These are phyloP conservation scores for Leucophenga maculata DNA, from an alignment of 2,888 invertebrate species.

Conservation along the genomic window DNA sequence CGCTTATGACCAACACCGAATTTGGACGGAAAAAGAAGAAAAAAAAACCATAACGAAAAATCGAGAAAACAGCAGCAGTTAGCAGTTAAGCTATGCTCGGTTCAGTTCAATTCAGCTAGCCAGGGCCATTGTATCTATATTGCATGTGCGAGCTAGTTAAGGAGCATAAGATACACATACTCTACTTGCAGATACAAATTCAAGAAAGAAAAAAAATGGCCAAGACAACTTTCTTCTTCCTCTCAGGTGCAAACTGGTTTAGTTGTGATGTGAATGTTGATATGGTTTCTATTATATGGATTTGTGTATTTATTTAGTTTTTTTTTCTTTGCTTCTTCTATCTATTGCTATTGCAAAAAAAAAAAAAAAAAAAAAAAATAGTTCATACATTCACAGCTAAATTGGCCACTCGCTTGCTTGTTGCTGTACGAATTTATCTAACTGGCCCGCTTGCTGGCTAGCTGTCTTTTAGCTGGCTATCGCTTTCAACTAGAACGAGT, in stretches of 20 bases:
- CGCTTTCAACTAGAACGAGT: conserved; percentile 64
- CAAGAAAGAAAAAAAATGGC: conserved; percentile 55
- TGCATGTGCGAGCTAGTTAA: conserved; percentile 12
- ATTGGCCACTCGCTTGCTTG: conserved; percentile 7
- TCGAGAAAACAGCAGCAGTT: no score
- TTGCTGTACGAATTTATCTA: not conserved
- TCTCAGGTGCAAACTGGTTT: conserved; percentile 65
- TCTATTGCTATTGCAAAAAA: conserved; percentile 45
- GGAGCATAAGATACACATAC: conserved; percentile 23
- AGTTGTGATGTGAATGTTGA: conserved; percentile 65
- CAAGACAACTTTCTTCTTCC: conserved; percentile 65
- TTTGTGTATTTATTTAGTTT: conserved; percentile 27
- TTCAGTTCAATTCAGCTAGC: not conserved
- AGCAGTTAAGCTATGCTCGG: no score
- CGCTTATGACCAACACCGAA: conserved; percentile 1
- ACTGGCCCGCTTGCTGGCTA: conserved; percentile 9
- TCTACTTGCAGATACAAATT: conserved; percentile 9
- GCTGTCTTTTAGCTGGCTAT: conserved; percentile 45
- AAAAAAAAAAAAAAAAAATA: conserved; percentile 32
- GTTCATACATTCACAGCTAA: conserved; percentile 30
- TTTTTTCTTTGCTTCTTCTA: conserved; percentile 22
- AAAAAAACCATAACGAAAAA: conserved; percentile 39
- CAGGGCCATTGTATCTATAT: conserved; percentile 7
- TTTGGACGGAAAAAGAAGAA: no score
- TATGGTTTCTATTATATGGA: conserved; percentile 54